Percentiles rank a stretch among this genome's conserved stretches.
Evolutionary conservation across 1,140 invertebrate species (phyloP).

Genomic region (Plectrocnemia conspersa): DNA sequence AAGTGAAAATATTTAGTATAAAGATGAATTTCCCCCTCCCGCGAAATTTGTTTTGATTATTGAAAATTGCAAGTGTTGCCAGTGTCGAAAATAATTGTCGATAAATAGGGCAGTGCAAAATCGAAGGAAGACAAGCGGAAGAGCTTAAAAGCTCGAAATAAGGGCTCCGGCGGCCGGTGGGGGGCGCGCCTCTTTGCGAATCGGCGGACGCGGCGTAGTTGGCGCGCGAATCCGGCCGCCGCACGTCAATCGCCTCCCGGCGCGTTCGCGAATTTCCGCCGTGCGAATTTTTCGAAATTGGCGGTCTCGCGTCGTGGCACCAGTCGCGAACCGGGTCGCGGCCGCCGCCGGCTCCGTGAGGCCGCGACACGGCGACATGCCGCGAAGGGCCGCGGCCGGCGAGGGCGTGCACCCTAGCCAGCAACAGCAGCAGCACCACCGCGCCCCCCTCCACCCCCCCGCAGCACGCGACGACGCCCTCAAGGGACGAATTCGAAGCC

Average conservation of each 20-base stretch:
- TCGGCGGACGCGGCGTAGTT: conserved; percentile 1
- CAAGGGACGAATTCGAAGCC: no score
- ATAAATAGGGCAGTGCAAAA: neutral
- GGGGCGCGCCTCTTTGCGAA: neutral
- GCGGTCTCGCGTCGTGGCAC: neutral
- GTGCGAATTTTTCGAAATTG: conserved; percentile 7
- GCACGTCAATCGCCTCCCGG: neutral
- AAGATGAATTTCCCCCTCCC: no score
- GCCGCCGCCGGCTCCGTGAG: conserved; percentile 3
- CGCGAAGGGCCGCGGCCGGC: neutral
- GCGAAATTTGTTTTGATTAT: no score
- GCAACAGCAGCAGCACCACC: no score
- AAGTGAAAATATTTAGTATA: no score
- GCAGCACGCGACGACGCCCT: no score
- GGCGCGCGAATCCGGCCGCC: neutral
- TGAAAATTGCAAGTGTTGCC: no score
- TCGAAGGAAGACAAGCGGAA: neutral
- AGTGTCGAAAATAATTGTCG: no score
- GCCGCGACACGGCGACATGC: neutral
- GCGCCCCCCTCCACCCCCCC: conserved; percentile 4
- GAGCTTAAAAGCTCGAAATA: neutral
- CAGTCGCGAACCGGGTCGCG: neutral
- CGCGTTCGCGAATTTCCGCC: conserved; percentile 11
- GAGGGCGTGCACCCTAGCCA: no score
- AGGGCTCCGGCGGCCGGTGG: neutral